Base-by-base conservation (phyloP, 2,797 vertebrate genomes). In the Tolypeutes matacus region DNA sequence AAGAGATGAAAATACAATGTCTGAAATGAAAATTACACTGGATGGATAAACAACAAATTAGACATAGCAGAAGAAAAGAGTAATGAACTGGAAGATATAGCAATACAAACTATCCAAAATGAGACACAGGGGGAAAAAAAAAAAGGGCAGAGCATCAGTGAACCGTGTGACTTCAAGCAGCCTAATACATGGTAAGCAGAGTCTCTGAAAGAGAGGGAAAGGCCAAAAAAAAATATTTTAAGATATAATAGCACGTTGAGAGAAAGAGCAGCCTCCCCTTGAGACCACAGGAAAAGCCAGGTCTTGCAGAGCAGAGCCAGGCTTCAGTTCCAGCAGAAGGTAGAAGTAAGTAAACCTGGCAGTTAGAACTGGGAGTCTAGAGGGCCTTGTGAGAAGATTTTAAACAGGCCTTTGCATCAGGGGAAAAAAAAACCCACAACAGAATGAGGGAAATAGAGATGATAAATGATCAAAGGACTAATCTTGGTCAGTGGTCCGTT, bases 161-260 rank as follows among this genome's bases (percentile, higher is more conserved):
- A 73, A 7, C 36, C 51, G 7, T 65, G 34, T 46, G 36, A 49
- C 1, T 23, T 81, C 27, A 36, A 10, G 58, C 49, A 73, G 29
- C 46, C 64, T 78, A 56, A 69, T 82, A 56, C 53, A 15, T 17
- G 36, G 25, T 75, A n/a, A 58, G 13, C 34, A 27, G 73, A 89
- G 34, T 15, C 34, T 5, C 15, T 27, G 12, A 25, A 76, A 77
- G 36, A 89, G 39, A 67, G 5, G 53, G n/a, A 13, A 56, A 18
- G 39, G 7, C 29, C 78, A 49, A 60, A 78, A 90, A 78, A 90
- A 87, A 36, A 36, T 17, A 69, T 70, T 85, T 76, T 65, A 91
- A 91, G 65, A 73, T 78, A 82, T 93, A 73, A 86, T 56, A 46
- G 81, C 58, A 46, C 18, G 20, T 77, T 77, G 39, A 51, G 62